Conservation (phyloP, 1,140 invertebrate species). For the Pachypsylla venusta region DNA sequence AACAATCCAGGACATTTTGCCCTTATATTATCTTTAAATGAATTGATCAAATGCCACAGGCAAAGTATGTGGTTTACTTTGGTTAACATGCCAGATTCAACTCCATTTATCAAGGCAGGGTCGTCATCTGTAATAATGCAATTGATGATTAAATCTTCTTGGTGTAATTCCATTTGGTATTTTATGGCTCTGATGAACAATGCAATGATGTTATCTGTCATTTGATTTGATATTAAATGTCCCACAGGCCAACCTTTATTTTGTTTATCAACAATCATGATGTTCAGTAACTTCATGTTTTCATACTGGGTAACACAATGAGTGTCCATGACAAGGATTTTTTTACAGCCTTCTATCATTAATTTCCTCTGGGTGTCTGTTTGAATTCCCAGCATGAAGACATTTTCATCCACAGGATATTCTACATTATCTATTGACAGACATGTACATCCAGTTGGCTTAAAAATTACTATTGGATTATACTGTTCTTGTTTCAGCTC, state of each 20-base stretch:
- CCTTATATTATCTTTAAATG: conserved; percentile 12
- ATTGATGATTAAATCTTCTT: background rate
- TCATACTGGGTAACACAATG: conserved; percentile 9
- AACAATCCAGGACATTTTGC: conserved; percentile 3
- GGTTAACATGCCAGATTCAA: conserved; percentile 9
- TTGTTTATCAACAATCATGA: background rate
- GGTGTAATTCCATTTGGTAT: background rate
- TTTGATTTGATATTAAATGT: conserved; percentile 4
- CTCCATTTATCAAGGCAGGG: conserved; percentile 9
- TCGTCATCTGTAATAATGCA: conserved; percentile 15
- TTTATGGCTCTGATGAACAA: conserved; percentile 4
- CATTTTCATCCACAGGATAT: conserved; percentile 1
- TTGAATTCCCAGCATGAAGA: conserved; percentile 10
- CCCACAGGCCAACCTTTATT: conserved; percentile 6
- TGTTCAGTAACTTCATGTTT: background rate
- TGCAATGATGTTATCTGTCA: background rate
- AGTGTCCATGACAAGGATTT: conserved; percentile 6
- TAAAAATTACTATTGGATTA: too few relatives aligned
- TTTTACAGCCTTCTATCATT: conserved; percentile 1
- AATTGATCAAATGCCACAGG: conserved; percentile 12
- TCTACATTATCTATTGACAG: too few relatives aligned
- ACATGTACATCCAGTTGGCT: too few relatives aligned
- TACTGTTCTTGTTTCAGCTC: too few relatives aligned
- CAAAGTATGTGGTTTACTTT: conserved; percentile 10
- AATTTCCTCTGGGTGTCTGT: background rate